Conservation (phyloP, 2,888 invertebrate genomes). For the Erynnis tages region DNA sequence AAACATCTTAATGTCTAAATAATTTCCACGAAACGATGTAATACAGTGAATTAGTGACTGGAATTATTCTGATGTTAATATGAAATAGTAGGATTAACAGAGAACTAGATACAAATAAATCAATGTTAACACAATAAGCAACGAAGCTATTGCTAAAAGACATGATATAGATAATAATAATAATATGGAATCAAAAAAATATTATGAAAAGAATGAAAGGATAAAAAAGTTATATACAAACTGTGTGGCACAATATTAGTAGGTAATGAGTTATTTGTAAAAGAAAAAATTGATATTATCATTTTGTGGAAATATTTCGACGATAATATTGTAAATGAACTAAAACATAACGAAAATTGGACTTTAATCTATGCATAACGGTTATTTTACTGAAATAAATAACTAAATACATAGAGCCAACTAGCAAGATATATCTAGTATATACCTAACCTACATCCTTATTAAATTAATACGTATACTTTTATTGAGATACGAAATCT, state of each 20-base stretch:
- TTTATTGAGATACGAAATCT: conserved; percentile 45
- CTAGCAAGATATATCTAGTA: conserved; percentile 41
- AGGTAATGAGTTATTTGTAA: neutral
- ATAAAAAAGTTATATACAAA: too few species aligned
- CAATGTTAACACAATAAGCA: too few species aligned
- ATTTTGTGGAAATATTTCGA: conserved; percentile 18
- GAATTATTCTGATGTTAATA: too few species aligned
- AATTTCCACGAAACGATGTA: conserved; percentile 14
- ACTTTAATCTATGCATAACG: conserved; percentile 56
- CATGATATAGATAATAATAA: neutral
- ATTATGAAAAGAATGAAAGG: too few species aligned
- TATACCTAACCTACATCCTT: conserved; percentile 70
- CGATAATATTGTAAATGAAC: conserved; percentile 1
- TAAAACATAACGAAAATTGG: neutral
- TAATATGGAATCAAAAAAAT: neutral
- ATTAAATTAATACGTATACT: conserved; percentile 74
- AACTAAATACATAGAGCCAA: conserved; percentile 65
- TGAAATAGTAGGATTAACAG: too few species aligned
- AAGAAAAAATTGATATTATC: neutral
- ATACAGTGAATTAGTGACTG: neutral
- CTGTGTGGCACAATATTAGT: too few species aligned
- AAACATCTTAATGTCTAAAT: neutral
- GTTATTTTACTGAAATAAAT: conserved; percentile 68
- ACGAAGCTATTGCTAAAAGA: too few species aligned
- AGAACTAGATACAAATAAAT: too few species aligned